Evolutionary conservation across 2,888 invertebrate species (phyloP).

Genomic region (Hecatera dysodea): DNA sequence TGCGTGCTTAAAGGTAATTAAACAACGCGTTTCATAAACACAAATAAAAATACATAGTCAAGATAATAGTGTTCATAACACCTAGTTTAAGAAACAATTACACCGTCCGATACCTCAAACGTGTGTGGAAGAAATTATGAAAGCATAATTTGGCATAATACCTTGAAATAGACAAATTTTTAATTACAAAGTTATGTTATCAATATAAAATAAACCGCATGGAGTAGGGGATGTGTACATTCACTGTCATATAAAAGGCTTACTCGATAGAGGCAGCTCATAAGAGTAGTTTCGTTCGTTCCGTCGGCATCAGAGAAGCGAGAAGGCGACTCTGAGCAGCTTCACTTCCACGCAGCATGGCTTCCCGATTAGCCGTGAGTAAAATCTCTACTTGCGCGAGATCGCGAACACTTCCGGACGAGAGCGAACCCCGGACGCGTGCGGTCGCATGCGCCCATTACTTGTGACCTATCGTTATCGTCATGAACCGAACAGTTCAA

Average conservation of each 20-base stretch:
- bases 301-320: conserved; percentile 70
- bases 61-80: conserved; percentile 10
- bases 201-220: conserved; percentile 69
- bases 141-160: conserved; percentile 34
- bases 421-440: conserved; percentile 17
- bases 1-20: conserved; percentile 25
- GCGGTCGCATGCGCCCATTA: conserved; percentile 15
- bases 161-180: conserved; percentile 45
- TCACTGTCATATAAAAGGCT: conserved; percentile 88
- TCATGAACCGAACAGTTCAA: background rate
- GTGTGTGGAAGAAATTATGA: conserved; percentile 31
- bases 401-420: conserved; percentile 58
- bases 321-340: conserved; percentile 69
- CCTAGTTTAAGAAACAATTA: conserved; percentile 30
- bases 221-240: conserved; percentile 85
- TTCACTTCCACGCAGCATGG: conserved; percentile 81
- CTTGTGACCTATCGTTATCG: conserved; percentile 34
- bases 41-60: conserved; percentile 17
- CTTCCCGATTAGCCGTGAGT: conserved; percentile 86
- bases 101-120: conserved; percentile 1
- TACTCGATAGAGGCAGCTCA: conserved; percentile 70
- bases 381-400: conserved; percentile 60
- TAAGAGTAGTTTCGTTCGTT: conserved; percentile 76
- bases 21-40: conserved; percentile 1
- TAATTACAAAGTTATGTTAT: conserved; percentile 70